A percentile compares a stretch with the other conserved stretches of the same genome.
Conservation (phyloP, 2,888 invertebrate genomes). For the Ochropleura leucogaster region DNA sequence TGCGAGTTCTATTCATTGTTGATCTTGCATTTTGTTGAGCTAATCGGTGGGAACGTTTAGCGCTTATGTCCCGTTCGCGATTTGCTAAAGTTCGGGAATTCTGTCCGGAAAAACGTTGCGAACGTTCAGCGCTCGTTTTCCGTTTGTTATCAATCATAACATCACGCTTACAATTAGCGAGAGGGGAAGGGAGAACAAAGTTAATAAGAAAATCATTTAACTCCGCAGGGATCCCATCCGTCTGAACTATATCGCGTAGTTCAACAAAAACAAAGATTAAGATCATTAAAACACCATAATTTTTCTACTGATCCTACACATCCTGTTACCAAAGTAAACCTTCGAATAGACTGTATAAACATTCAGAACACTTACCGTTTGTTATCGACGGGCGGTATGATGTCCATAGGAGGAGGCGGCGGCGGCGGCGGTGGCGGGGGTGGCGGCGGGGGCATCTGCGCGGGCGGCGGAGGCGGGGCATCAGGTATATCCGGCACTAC, state of each 20-base stretch:
- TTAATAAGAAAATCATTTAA: background rate
- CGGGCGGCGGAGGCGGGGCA: conserved; percentile 77
- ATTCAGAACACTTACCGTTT: conserved; percentile 76
- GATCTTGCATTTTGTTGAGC: too few species aligned
- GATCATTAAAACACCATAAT: background rate
- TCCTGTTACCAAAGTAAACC: conserved; percentile 27
- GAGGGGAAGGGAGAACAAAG: background rate
- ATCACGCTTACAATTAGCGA: background rate
- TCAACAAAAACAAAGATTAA: background rate
- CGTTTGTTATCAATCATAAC: background rate
- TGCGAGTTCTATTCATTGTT: too few species aligned
- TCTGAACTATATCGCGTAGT: background rate
- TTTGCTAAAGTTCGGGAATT: too few species aligned
- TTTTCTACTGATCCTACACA: conserved; percentile 22
- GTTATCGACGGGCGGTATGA: conserved; percentile 69
- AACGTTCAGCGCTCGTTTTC: too few species aligned
- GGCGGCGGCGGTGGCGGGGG: conserved; percentile 82
- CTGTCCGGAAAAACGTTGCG: too few species aligned
- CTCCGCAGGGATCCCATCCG: background rate
- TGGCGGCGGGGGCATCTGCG: conserved; percentile 76
- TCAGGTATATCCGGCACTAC: conserved; percentile 76
- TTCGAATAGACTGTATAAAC: conserved; percentile 9
- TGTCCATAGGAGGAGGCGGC: conserved; percentile 75
- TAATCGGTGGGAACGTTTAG: too few species aligned
- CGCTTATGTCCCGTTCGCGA: too few species aligned